Base-by-base conservation (phyloP, 92 coral and sea anemone species). In the Epizoanthus scotinus region DNA sequence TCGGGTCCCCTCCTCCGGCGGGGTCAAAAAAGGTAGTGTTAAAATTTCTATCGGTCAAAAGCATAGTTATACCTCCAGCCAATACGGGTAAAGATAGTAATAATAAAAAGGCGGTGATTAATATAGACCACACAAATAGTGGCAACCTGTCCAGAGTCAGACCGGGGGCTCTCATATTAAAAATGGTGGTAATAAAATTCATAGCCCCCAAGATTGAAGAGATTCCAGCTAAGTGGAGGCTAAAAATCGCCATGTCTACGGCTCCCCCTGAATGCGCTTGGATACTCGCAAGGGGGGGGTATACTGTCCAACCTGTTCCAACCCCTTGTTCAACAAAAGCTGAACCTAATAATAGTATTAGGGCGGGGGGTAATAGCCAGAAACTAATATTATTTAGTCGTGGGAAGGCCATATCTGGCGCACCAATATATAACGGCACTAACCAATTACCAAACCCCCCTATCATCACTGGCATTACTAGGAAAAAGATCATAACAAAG, bases 391-490 rank as follows among this genome's bases (percentile, higher is more conserved):
- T 90, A 66, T 90, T 90, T 64, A 90, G 72, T 84, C 93, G 86
- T 36, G 93, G 93, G 62, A 86, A 90, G 47, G 90, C 93, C 93
- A 90, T 86, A 73, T 90, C 93, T 18, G 90, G 90, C 4, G 93
- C 88, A 49, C 90, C 88, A 44, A 86, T 83, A 58, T 83, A 86
- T 57, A 90, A 25, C 71, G 93, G 93, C 34, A 90, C 90, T 36
- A 90, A 84, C 84, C 90, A 90, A 87, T 90, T 90, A 2, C 93
- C 91, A 83, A 90, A 90, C 68, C 93, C 93, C 61, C 93, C 93
- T 70, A 86, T 86, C 86, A 90, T 77, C 15, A 86, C 88, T 67
- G 94, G 94, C 91, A 87, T 90, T n/a, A 87, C 91, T 66, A 84
- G 71, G 74, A 90, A 90, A 63, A 90, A 87, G 80, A 90, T 90